phyloP scores from a whole-genome alignment of 2,888 invertebrate species.

The Pollenia angustigena region DNA sequence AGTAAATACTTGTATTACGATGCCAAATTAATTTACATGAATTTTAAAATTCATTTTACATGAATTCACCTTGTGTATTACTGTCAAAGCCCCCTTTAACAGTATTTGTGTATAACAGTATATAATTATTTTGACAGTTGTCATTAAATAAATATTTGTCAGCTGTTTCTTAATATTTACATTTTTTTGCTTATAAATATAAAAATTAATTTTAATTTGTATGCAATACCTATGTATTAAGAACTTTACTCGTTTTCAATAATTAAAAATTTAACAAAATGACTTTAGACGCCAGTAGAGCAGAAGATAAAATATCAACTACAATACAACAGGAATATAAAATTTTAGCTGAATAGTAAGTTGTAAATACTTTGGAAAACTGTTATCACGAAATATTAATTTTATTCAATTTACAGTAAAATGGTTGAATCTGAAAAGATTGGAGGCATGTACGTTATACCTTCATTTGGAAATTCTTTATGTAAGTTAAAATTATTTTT shows the following conservation, averaged over 20 bases:
- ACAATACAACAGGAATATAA: slow-evolving; percentile 94
- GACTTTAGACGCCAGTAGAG: slow-evolving; percentile 80
- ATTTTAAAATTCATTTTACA: too few relatives aligned
- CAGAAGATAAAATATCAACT: slow-evolving; percentile 87
- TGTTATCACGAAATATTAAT: not conserved
- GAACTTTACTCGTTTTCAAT: not conserved
- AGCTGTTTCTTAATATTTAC: too few relatives aligned
- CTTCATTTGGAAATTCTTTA: slow-evolving; percentile 92
- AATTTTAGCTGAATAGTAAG: slow-evolving; percentile 97
- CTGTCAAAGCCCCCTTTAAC: too few relatives aligned
- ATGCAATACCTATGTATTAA: not conserved
- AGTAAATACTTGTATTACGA: too few relatives aligned
- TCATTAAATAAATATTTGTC: too few relatives aligned
- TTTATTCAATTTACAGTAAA: slow-evolving; percentile 86
- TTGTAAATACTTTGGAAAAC: slow-evolving; percentile 73
- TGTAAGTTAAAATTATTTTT: slow-evolving; percentile 86
- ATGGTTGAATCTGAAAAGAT: slow-evolving; percentile 93
- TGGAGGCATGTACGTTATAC: slow-evolving; percentile 96
- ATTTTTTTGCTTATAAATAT: not conserved
- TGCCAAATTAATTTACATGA: too few relatives aligned
- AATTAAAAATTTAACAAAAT: slow-evolving; percentile 76
- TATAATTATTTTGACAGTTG: too few relatives aligned
- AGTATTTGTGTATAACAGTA: too few relatives aligned
- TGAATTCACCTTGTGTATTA: too few relatives aligned
- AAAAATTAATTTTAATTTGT: slow-evolving; percentile 1